A percentile compares a stretch with the other conserved stretches of the same genome.
Conservation (phyloP, 2,113 vertebrate genomes). For the Poeciliopsis turrubarensis region DNA sequence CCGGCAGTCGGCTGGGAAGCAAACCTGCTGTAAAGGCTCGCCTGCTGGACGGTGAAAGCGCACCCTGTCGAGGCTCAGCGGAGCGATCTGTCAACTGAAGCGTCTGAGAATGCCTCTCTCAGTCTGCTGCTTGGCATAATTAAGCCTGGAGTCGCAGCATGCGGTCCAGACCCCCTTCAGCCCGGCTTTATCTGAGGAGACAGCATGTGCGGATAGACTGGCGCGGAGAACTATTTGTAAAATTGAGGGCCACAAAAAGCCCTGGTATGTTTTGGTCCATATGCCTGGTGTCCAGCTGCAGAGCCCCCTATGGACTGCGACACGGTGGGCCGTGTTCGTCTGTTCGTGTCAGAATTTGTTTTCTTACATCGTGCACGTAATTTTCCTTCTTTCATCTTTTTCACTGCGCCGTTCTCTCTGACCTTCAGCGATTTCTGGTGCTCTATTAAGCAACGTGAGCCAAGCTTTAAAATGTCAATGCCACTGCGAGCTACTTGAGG, state of each 20-base stretch:
- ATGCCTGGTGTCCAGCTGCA: slow-evolving; percentile 45
- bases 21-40: slow-evolving; percentile 43
- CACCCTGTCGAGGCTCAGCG: slow-evolving; percentile 33
- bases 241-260: slow-evolving; percentile 38
- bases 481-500: too few relatives aligned
- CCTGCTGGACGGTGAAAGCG: slow-evolving; percentile 63
- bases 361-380: slow-evolving; percentile 39
- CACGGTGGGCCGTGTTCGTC: slow-evolving; percentile 31
- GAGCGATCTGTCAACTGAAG: slow-evolving; percentile 58
- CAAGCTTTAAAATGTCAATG: neutral
- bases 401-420: slow-evolving; percentile 12
- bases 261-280: slow-evolving; percentile 26
- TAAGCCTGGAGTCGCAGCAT: slow-evolving; percentile 50
- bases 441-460: neutral
- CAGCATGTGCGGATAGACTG: slow-evolving; percentile 47
- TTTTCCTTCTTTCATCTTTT: slow-evolving; percentile 29
- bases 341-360: slow-evolving; percentile 36
- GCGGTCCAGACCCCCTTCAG: slow-evolving; percentile 28
- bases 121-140: slow-evolving; percentile 60
- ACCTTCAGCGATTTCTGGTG: slow-evolving; percentile 11
- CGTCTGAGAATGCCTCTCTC: slow-evolving; percentile 53
- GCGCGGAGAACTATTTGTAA: slow-evolving; percentile 50
- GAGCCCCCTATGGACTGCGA: slow-evolving; percentile 26
- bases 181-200: slow-evolving; percentile 62
- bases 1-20: slow-evolving; percentile 56